Conservation (phyloP, 2,888 invertebrate species). For the Standfussiana lucernea region DNA sequence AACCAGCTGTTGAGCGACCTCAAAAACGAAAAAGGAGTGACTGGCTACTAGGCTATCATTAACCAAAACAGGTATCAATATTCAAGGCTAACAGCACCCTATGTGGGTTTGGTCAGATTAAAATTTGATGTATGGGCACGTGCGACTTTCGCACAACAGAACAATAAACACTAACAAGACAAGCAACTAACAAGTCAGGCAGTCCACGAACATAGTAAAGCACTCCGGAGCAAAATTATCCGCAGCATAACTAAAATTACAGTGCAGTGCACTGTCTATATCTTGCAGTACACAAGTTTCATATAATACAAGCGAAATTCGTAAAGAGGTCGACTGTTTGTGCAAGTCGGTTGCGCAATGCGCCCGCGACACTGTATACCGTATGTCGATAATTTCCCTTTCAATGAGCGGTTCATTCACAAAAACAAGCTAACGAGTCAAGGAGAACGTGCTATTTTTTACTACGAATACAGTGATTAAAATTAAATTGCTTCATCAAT, state of each 20-base stretch:
- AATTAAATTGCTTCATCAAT: conserved; percentile 21
- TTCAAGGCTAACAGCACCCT: conserved; percentile 62
- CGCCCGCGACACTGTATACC: conserved; percentile 67
- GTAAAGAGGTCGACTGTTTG: conserved; percentile 68
- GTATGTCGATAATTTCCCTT: conserved; percentile 70
- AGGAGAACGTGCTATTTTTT: conserved; percentile 57
- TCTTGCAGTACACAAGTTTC: conserved; percentile 35
- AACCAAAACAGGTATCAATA: conserved; percentile 68
- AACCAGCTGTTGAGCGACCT: conserved; percentile 57
- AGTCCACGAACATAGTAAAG: conserved; percentile 24
- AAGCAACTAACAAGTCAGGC: too few relatives aligned
- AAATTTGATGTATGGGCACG: conserved; percentile 40
- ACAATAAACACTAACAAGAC: conserved; percentile 16
- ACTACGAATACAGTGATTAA: conserved; percentile 39
- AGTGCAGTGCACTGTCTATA: conserved; percentile 33
- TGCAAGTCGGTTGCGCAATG: conserved; percentile 71
- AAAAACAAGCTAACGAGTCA: conserved; percentile 56
- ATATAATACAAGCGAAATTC: conserved; percentile 60
- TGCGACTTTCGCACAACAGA: conserved; percentile 15
- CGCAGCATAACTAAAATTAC: conserved; percentile 37
- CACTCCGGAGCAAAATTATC: conserved; percentile 32
- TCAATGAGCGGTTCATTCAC: conserved; percentile 74
- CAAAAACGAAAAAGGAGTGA: conserved; percentile 70
- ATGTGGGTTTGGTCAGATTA: conserved; percentile 47
- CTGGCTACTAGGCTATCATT: conserved; percentile 55